A percentile compares a stretch with the other conserved stretches of the same genome.
Conservation (phyloP, 2,888 invertebrate genomes). For the Epinotia brunnichana region DNA sequence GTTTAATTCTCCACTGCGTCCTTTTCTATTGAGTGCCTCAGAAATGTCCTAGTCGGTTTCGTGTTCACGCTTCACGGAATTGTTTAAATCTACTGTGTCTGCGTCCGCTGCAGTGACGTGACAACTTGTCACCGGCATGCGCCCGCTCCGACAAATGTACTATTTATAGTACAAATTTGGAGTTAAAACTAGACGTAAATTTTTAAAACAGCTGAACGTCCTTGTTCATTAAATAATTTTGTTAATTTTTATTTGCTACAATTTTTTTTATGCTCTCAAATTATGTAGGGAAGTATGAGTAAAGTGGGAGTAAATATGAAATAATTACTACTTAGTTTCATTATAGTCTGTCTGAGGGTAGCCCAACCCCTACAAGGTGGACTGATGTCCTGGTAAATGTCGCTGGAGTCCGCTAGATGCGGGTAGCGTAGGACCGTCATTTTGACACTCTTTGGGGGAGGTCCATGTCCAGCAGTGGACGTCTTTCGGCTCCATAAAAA, state of each 20-base stretch:
- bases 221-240: neutral
- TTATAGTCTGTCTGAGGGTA: too few relatives aligned
- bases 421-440: too few relatives aligned
- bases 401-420: too few relatives aligned
- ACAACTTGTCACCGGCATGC: slow-evolving; percentile 35
- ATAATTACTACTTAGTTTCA: too few relatives aligned
- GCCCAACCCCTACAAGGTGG: too few relatives aligned
- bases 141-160: slow-evolving; percentile 14
- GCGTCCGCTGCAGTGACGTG: slow-evolving; percentile 35
- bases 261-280: neutral
- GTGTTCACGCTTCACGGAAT: slow-evolving; percentile 22
- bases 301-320: too few relatives aligned
- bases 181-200: slow-evolving; percentile 16
- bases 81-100: slow-evolving; percentile 34
- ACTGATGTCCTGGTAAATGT: too few relatives aligned
- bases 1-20: slow-evolving; percentile 3
- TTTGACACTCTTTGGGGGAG: too few relatives aligned
- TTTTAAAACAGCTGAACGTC: neutral
- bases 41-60: slow-evolving; percentile 2
- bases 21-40: slow-evolving; percentile 6
- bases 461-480: too few relatives aligned
- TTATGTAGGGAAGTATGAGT: neutral
- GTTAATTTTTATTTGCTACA: neutral
- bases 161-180: slow-evolving; percentile 32
- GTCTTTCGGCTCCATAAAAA: too few relatives aligned